Evolutionary conservation across 1,140 invertebrate genomes (phyloP).

Genomic region (Aphelenchoides avenae): DNA sequence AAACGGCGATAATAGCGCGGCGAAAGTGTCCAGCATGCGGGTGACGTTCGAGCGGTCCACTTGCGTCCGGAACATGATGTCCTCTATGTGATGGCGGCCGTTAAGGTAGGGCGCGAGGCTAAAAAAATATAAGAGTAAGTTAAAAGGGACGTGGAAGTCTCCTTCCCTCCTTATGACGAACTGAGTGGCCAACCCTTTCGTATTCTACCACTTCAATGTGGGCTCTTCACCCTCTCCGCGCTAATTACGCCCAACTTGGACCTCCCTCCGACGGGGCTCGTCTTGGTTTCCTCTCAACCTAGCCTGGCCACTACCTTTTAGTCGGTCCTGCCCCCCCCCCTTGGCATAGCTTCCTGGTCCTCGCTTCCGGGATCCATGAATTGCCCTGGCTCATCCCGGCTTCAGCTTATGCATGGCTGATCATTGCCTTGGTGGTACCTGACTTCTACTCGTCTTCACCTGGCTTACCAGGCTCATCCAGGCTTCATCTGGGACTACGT

Average conservation of each 20-base stretch:
- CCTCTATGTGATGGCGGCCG: slow-evolving; percentile 33
- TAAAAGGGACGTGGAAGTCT: neutral
- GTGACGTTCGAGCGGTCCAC: slow-evolving; percentile 29
- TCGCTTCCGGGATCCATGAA: too few relatives aligned
- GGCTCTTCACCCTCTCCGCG: neutral
- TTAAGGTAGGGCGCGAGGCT: slow-evolving; percentile 29
- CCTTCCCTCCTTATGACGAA: neutral
- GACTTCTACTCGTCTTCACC: too few relatives aligned
- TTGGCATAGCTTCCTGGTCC: too few relatives aligned
- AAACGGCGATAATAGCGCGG: slow-evolving; percentile 24
- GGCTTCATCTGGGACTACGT: too few relatives aligned
- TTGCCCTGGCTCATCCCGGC: too few relatives aligned
- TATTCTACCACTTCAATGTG: neutral
- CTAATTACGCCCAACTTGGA: neutral
- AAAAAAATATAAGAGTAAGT: slow-evolving; percentile 12
- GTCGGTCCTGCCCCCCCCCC: too few relatives aligned
- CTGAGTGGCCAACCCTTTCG: neutral
- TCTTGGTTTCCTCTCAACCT: too few relatives aligned
- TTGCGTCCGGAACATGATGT: neutral
- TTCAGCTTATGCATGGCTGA: too few relatives aligned
- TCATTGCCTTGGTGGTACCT: too few relatives aligned
- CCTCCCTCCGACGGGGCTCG: too few relatives aligned
- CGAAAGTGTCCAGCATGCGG: slow-evolving; percentile 35
- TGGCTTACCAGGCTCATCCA: too few relatives aligned
- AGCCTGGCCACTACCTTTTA: too few relatives aligned